Evolutionary conservation across 2,113 vertebrate species (phyloP).

Genomic region (Corydoras maculifer): DNA sequence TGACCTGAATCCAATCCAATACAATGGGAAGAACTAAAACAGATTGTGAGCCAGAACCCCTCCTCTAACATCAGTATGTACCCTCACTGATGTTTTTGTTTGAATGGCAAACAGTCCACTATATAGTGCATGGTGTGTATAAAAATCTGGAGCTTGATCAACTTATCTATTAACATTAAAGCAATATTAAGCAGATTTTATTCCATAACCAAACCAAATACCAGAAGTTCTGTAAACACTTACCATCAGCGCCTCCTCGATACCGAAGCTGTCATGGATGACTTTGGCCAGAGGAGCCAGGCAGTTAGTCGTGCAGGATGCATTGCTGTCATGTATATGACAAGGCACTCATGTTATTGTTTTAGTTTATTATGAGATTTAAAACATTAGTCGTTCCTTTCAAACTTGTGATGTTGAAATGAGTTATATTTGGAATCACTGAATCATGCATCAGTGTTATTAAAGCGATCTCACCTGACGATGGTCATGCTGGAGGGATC

Average conservation of each 20-base stretch:
- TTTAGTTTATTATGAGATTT: constrained; percentile 9
- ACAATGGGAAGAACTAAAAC: too few relatives aligned
- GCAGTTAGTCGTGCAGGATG: constrained; percentile 88
- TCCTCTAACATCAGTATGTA: too few relatives aligned
- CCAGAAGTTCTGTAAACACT: constrained; percentile 33
- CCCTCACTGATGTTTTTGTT: too few relatives aligned
- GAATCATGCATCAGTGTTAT: too few relatives aligned
- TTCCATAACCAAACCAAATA: not conserved
- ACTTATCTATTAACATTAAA: too few relatives aligned
- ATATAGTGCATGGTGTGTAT: too few relatives aligned
- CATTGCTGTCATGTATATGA: constrained; percentile 67
- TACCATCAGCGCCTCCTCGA: constrained; percentile 83
- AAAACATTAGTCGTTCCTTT: not conserved
- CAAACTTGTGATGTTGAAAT: not conserved
- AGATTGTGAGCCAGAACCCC: too few relatives aligned
- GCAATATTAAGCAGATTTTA: not conserved
- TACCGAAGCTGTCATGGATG: constrained; percentile 79
- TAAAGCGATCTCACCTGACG: constrained; percentile 68
- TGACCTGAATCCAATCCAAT: too few relatives aligned
- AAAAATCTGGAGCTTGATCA: too few relatives aligned
- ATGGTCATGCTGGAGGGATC: constrained; percentile 73
- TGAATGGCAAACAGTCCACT: too few relatives aligned
- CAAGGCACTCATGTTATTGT: constrained; percentile 6
- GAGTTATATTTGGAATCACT: too few relatives aligned
- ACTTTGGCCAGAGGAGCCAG: constrained; percentile 83